These are phyloP conservation scores for Drosophila nikananu DNA, from an alignment of 1,140 invertebrate species.

Conservation along the genomic window DNA sequence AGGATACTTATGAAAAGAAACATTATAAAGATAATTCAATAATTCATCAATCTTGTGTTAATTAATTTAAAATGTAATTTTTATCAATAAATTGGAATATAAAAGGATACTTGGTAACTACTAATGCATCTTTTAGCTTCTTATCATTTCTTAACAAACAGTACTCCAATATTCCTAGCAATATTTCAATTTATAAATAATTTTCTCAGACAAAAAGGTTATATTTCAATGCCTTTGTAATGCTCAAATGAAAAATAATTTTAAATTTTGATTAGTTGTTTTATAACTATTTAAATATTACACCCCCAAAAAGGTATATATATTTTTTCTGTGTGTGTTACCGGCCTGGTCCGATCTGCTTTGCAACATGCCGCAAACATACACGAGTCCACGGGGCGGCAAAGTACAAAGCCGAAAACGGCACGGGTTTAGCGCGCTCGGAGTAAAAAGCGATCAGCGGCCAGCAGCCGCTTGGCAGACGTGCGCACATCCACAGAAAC, in stretches of 20 bases:
- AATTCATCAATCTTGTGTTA: too few relatives aligned
- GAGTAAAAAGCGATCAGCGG: constrained; percentile 79
- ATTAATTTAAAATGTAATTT: neutral
- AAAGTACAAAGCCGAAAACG: constrained; percentile 84
- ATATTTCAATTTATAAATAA: too few relatives aligned
- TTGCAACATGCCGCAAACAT: constrained; percentile 80
- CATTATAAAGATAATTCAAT: too few relatives aligned
- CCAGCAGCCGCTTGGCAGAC: constrained; percentile 64
- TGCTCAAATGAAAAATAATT: too few relatives aligned
- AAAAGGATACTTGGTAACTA: neutral
- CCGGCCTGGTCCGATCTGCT: constrained; percentile 58
- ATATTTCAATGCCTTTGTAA: too few relatives aligned
- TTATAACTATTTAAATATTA: neutral
- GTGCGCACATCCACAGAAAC: constrained; percentile 65
- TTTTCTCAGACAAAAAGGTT: neutral
- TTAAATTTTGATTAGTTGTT: neutral
- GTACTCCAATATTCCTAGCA: too few relatives aligned
- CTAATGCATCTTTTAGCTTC: too few relatives aligned
- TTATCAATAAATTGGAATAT: neutral
- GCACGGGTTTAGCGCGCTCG: constrained; percentile 85
- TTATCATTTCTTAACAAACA: too few relatives aligned
- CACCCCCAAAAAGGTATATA: neutral
- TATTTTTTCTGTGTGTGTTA: constrained; percentile 32
- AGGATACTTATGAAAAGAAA: neutral
- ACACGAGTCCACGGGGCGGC: constrained; percentile 63